Conservation (phyloP, 2,888 invertebrate genomes). For the Drosophila borealis region DNA sequence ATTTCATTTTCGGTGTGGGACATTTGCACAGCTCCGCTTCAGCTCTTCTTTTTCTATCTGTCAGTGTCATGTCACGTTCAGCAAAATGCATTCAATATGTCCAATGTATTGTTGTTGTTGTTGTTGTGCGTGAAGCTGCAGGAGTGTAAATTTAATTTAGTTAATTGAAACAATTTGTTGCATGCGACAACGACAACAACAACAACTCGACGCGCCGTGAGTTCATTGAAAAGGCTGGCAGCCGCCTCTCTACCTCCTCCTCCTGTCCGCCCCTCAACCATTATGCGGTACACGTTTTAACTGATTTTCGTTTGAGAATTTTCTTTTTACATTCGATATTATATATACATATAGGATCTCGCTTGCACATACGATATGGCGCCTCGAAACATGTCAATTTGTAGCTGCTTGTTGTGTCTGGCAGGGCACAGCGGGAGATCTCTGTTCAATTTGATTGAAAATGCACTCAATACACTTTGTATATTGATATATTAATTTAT, state of each 20-base stretch:
- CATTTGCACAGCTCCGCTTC: conserved; percentile 26
- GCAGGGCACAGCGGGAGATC: conserved; percentile 65
- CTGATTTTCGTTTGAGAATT: conserved; percentile 76
- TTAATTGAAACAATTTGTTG: conserved; percentile 84
- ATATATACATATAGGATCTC: conserved; percentile 35
- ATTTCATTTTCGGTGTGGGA: conserved; percentile 34
- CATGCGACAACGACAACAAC: conserved; percentile 67
- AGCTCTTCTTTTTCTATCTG: conserved; percentile 68
- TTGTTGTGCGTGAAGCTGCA: conserved; percentile 66
- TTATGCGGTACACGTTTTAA: conserved; percentile 61
- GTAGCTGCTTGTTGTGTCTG: conserved; percentile 51
- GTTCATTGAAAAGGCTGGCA: conserved; percentile 56
- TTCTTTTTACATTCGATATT: conserved; percentile 63
- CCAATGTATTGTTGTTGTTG: conserved; percentile 40
- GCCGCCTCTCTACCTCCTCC: neutral
- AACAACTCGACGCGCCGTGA: conserved; percentile 38
- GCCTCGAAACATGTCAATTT: conserved; percentile 75
- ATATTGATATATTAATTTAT: conserved; percentile 78
- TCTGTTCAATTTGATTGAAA: conserved; percentile 76
- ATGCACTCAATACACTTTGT: conserved; percentile 74
- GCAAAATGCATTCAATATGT: conserved; percentile 74
- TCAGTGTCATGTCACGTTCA: conserved; percentile 81
- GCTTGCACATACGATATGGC: conserved; percentile 42
- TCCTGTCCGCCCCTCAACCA: neutral
- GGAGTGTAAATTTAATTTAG: conserved; percentile 84